A percentile compares a stretch with the other conserved stretches of the same genome.
Conservation (phyloP, 2,113 vertebrate genomes). For the Podarcis cretensis region DNA sequence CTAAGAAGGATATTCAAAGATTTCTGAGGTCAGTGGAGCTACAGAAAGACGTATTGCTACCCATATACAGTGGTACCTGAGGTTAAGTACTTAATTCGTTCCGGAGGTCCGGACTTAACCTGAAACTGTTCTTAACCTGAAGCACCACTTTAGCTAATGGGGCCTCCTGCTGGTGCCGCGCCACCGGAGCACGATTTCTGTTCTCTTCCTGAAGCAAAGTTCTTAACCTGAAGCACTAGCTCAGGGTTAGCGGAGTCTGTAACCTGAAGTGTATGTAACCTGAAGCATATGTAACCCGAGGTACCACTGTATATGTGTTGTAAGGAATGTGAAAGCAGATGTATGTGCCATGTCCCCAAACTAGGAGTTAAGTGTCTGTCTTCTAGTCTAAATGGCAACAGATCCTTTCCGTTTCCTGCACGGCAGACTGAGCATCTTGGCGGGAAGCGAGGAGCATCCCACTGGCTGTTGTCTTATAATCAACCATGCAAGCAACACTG, state of each 20-base stretch:
- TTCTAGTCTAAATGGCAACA: not conserved
- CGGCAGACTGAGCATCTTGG: not conserved
- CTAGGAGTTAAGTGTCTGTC: not conserved
- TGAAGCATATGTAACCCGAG: too few species aligned
- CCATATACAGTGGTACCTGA: too few species aligned
- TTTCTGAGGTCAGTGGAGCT: not conserved
- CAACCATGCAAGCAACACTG: not conserved
- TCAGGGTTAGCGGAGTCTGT: too few species aligned
- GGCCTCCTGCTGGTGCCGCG: too few species aligned
- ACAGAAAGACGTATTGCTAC: not conserved
- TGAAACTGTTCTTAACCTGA: too few species aligned
- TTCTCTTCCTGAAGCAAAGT: too few species aligned
- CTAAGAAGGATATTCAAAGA: not conserved
- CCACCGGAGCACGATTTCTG: too few species aligned
- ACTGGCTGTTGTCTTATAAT: not conserved
- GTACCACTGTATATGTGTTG: not conserved
- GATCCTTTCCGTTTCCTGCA: not conserved
- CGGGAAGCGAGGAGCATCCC: not conserved
- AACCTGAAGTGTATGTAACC: too few species aligned
- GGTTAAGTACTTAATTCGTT: too few species aligned
- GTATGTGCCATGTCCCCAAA: not conserved
- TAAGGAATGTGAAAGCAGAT: not conserved
- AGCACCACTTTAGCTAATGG: too few species aligned
- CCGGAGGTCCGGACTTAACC: too few species aligned
- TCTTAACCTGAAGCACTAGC: too few species aligned